Base-by-base conservation (phyloP, 2,113 vertebrate species). In the Litocranius walleri region DNA sequence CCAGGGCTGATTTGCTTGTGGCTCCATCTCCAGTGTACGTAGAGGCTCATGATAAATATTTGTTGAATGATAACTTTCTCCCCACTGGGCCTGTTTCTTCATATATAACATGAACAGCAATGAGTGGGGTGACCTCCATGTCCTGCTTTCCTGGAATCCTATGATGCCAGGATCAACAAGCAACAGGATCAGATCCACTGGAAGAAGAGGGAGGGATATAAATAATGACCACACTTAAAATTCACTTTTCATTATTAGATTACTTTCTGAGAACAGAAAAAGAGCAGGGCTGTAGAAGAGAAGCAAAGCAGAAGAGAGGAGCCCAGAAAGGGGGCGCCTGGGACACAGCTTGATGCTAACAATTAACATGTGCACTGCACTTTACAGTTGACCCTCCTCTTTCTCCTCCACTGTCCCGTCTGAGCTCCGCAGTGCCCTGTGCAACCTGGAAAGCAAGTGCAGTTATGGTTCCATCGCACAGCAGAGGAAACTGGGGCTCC, bases 141-240 rank as follows among this genome's bases (percentile, higher is more conserved):
- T 1, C 43, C 36, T 6, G 27, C 36, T 48, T 81, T n/a, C 40
- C 40, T 12, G 23, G 71, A 43, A 77, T 77, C 23, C 23, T 15
- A 21, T 45, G 17, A 33, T 21, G 61, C 81, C 59, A 87, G 57
- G 40, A 50, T 30, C 25, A 7, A 29, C 8, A 23, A 27, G 61
- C 90, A 50, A n/a, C 52, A 52, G 62, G 74, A 50, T 30, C 21
- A 0, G 88, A 59, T 27, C 67, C 15, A 3, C 82, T 93, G 29
- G 62, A 77, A 81, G 43, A 48, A 45, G 86, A 83, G 36, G 86
- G 30, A 82, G 36, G 29, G 59, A n/a, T 4, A 77, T 97, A 77
- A 97, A 67, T 97, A 81, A 97, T 87, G 64, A 89, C 50, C 43
- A 15, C 67, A 56, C 95, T 97, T 59, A 80, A 89, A 97, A 91